A percentile compares a stretch with the other conserved stretches of the same genome.
These are phyloP conservation scores for Onychostoma macrolepis DNA, from an alignment of 2,113 vertebrate species.

Conservation along the genomic window DNA sequence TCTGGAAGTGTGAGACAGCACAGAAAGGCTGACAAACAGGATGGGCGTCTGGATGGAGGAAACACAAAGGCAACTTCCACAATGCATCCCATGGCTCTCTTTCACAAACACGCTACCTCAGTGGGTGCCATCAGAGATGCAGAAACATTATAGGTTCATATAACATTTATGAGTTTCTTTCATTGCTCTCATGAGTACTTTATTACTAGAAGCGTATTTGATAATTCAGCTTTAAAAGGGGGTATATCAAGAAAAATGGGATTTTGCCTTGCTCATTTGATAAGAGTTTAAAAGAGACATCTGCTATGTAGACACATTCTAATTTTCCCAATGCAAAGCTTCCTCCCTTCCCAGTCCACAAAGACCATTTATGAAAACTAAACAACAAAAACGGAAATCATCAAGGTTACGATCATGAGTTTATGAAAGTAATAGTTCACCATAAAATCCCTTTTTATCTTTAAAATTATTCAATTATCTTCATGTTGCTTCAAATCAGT, in stretches of 20 bases:
- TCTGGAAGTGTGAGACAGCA: constrained; percentile 8
- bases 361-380: constrained; percentile 27
- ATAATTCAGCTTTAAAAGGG: constrained; percentile 10
- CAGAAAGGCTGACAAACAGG: constrained; percentile 34
- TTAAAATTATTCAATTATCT: background rate
- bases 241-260: background rate
- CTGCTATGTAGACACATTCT: background rate
- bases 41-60: constrained; percentile 17
- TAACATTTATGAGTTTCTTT: constrained; percentile 37
- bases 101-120: constrained; percentile 28
- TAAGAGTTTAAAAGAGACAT: constrained; percentile 3
- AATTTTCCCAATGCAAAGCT: constrained; percentile 21
- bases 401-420: background rate
- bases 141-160: constrained; percentile 24
- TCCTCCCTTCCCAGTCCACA: background rate
- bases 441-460: background rate
- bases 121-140: constrained; percentile 2
- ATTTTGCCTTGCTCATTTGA: constrained; percentile 4
- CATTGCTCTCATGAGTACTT: constrained; percentile 40
- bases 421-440: constrained; percentile 14
- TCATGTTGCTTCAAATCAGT: background rate
- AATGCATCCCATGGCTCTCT: constrained; percentile 44
- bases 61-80: constrained; percentile 49
- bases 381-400: background rate
- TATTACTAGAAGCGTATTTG: constrained; percentile 33